phyloP scores from a whole-genome alignment of 2,888 invertebrate genomes.

The Acrocyrtus sp. region DNA sequence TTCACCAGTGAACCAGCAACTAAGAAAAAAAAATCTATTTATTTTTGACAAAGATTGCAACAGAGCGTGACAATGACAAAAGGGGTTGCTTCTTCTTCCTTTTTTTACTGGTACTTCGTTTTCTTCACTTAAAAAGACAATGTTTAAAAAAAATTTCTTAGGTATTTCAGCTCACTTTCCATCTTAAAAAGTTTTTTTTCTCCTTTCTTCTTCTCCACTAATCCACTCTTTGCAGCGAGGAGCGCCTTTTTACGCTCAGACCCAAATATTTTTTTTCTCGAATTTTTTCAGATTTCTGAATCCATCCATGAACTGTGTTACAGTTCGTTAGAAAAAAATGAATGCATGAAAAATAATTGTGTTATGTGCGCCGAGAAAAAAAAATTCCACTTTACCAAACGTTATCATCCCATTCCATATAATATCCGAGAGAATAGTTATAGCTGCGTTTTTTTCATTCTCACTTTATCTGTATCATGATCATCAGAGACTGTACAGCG shows the following conservation, averaged over 20 bases:
- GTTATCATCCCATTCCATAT: background rate
- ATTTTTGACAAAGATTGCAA: slow-evolving; percentile 31
- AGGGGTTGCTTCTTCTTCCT: slow-evolving; percentile 13
- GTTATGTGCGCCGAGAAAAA: too few relatives aligned
- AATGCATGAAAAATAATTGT: background rate
- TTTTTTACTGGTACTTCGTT: slow-evolving; percentile 7
- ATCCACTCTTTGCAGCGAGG: background rate
- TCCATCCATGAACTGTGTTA: background rate
- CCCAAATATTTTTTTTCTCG: background rate
- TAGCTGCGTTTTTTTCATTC: background rate
- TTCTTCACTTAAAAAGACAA: background rate
- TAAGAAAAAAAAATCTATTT: slow-evolving; percentile 13
- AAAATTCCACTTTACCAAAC: background rate
- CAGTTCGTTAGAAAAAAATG: background rate
- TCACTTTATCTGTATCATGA: background rate
- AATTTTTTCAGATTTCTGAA: too few relatives aligned
- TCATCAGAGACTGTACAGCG: background rate
- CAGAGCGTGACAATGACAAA: slow-evolving; percentile 44
- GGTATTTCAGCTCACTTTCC: too few relatives aligned
- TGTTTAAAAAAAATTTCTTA: background rate
- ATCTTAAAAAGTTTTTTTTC: too few relatives aligned
- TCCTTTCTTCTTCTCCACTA: background rate
- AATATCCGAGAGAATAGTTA: too few relatives aligned
- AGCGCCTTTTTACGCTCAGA: background rate
- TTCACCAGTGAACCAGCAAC: background rate